Evolutionary conservation across 1,140 invertebrate species (phyloP).

Genomic region (Lepeophtheirus salmonis): DNA sequence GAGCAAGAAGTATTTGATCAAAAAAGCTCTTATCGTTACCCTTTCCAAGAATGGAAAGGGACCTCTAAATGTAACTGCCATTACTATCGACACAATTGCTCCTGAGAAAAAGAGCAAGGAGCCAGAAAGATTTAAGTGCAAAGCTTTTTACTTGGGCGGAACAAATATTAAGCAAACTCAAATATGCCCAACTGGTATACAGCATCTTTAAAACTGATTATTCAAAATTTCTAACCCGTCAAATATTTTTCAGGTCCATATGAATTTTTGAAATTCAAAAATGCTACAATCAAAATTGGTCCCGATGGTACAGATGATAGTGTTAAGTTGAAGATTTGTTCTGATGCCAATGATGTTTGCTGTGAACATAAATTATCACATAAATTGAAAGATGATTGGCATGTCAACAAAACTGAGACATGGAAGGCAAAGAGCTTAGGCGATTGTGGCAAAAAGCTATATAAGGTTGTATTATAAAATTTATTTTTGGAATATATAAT

Average conservation of each 20-base stretch:
- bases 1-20: not conserved
- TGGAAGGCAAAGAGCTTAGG: not conserved
- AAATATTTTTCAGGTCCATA: not conserved
- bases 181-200: not conserved
- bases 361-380: not conserved
- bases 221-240: not conserved
- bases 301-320: not conserved
- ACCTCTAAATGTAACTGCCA: not conserved
- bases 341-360: slow-evolving; percentile 1
- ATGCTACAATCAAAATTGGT: not conserved
- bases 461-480: not conserved
- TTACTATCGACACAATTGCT: not conserved
- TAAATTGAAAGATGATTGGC: not conserved
- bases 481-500: not conserved
- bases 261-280: not conserved
- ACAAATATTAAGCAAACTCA: not conserved
- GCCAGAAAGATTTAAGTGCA: slow-evolving; percentile 1
- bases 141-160: not conserved
- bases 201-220: not conserved
- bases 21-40: not conserved
- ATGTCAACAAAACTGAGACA: not conserved
- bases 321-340: not conserved
- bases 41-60: slow-evolving; percentile 6
- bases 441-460: not conserved
- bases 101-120: not conserved